phyloP scores from a whole-genome alignment of 2,888 invertebrate genomes.

The Lithophane socia region DNA sequence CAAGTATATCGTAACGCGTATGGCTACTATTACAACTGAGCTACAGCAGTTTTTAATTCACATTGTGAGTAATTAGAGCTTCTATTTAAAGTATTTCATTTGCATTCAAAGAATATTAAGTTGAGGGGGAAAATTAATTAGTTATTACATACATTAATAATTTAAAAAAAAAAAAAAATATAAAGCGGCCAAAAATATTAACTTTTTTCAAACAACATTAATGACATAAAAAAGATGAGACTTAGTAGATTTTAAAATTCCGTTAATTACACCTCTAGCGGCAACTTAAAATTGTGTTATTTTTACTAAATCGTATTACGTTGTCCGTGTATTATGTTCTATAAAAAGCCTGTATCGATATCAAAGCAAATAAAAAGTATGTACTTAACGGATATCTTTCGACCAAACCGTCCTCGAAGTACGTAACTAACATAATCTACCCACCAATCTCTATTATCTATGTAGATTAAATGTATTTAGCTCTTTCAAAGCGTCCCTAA shows the following conservation, averaged over 20 bases:
- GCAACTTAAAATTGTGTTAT: not conserved
- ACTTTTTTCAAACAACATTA: too few relatives aligned
- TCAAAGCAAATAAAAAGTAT: too few relatives aligned
- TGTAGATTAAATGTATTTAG: constrained; percentile 67
- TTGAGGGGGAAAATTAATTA: not conserved
- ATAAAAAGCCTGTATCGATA: not conserved
- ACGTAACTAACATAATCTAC: constrained; percentile 40
- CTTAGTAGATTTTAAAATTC: not conserved
- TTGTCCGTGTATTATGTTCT: too few relatives aligned
- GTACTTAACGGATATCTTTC: not conserved
- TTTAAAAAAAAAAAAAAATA: too few relatives aligned
- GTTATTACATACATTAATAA: too few relatives aligned
- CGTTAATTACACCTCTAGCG: not conserved
- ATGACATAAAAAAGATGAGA: too few relatives aligned
- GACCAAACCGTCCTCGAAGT: not conserved
- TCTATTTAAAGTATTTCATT: not conserved
- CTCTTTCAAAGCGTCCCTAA: constrained; percentile 61
- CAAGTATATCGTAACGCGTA: too few relatives aligned
- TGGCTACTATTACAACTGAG: not conserved
- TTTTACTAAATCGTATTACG: not conserved
- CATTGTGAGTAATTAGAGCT: not conserved
- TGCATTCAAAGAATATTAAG: not conserved
- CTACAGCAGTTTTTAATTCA: not conserved
- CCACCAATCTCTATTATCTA: constrained; percentile 63
- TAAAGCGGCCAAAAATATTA: too few relatives aligned